A percentile compares a stretch with the other conserved stretches of the same genome.
Conservation (phyloP, 2,113 vertebrate genomes). For the Pedetes capensis region DNA sequence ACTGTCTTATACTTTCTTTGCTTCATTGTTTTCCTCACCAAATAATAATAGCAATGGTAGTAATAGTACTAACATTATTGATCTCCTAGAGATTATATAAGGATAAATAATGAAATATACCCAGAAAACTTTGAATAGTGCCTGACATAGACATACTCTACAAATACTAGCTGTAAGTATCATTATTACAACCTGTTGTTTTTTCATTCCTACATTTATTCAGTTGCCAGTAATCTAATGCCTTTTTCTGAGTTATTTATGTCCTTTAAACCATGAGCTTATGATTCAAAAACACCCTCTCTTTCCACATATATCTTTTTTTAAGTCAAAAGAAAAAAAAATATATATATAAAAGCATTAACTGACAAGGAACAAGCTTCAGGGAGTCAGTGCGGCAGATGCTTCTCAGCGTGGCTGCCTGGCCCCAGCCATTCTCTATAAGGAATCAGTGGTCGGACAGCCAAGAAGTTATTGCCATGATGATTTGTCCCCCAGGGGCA, state of each 20-base stretch:
- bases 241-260: background rate
- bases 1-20: background rate
- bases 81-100: background rate
- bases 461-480: background rate
- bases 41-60: background rate
- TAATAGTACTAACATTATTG: background rate
- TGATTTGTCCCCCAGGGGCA: background rate
- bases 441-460: background rate
- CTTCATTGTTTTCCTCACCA: background rate
- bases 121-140: background rate
- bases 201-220: background rate
- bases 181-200: background rate
- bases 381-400: background rate
- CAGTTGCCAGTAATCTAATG: background rate
- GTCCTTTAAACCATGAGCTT: background rate
- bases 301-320: background rate
- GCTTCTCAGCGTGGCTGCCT: background rate
- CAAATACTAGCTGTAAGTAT: background rate
- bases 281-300: background rate
- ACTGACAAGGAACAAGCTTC: background rate
- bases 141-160: background rate
- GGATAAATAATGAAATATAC: background rate
- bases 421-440: background rate
- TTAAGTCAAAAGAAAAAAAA: background rate
- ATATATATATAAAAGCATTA: background rate